Conservation (phyloP, 2,797 vertebrate genomes). For the Falco berigora region DNA sequence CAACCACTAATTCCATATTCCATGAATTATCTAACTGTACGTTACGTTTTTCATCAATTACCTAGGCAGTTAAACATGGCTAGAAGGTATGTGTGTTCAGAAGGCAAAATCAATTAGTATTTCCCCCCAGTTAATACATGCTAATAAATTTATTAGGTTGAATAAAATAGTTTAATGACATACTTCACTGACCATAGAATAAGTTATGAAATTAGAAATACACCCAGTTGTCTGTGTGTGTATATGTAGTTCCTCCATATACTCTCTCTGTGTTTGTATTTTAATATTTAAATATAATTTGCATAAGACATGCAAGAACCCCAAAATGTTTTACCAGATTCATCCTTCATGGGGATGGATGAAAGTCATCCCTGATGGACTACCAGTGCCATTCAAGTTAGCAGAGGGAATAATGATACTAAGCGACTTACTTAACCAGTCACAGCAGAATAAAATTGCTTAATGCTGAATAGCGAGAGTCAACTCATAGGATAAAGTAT, state of each 20-base stretch:
- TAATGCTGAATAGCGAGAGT: background rate
- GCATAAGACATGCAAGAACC: background rate
- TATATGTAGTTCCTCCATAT: background rate
- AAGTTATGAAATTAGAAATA: background rate
- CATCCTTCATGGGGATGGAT: background rate
- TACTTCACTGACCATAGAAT: background rate
- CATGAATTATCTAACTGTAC: background rate
- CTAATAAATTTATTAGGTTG: background rate
- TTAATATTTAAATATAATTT: background rate
- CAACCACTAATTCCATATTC: background rate
- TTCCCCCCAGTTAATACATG: background rate
- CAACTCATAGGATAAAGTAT: background rate
- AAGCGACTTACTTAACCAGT: background rate
- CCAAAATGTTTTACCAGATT: background rate
- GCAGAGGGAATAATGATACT: background rate
- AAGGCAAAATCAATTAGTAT: conserved; percentile 12
- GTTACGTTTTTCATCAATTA: background rate
- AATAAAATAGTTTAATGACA: conserved; percentile 5
- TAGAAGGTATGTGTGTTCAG: background rate
- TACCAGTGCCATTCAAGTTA: background rate
- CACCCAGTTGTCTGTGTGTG: background rate
- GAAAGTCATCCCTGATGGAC: background rate
- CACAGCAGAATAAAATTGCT: background rate
- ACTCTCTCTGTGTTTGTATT: background rate
- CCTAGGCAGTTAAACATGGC: background rate